These are phyloP conservation scores for Protonemura montana DNA, from an alignment of 2,888 invertebrate species.

Conservation along the genomic window DNA sequence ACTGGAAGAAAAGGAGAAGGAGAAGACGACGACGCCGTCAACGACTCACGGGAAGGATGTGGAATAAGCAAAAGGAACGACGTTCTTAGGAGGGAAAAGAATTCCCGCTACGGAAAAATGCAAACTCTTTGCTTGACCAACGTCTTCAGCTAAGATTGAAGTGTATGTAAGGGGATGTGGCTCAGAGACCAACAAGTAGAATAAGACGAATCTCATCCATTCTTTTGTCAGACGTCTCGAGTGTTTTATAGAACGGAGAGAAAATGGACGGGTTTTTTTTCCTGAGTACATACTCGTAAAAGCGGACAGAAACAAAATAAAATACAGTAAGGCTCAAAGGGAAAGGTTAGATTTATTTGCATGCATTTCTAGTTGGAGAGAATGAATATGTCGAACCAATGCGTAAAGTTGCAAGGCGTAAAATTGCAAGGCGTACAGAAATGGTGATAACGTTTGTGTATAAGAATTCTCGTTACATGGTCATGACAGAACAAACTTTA, in stretches of 20 bases:
- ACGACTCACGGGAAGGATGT: background rate
- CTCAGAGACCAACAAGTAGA: background rate
- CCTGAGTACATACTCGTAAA: background rate
- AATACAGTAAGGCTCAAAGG: background rate
- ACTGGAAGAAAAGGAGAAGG: background rate
- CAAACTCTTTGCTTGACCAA: background rate
- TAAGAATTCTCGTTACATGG: too few relatives aligned
- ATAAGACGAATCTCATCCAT: conserved; percentile 12
- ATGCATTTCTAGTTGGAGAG: background rate
- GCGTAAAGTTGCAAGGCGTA: too few relatives aligned
- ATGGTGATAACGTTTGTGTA: too few relatives aligned
- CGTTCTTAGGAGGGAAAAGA: background rate
- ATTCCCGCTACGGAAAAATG: background rate
- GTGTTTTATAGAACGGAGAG: background rate
- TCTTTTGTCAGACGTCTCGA: conserved; percentile 12
- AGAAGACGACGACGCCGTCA: background rate
- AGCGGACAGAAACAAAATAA: background rate
- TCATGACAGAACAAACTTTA: too few relatives aligned
- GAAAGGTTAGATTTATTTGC: background rate
- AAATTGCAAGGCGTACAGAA: too few relatives aligned
- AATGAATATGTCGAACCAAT: too few relatives aligned
- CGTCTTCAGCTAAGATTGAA: background rate
- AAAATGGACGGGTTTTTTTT: background rate
- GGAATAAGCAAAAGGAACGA: background rate
- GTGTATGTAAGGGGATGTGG: background rate